Evolutionary conservation across 2,888 invertebrate species (phyloP), one percentile per base, ranked within the genome.

Genomic region (Clivina fossor): DNA sequence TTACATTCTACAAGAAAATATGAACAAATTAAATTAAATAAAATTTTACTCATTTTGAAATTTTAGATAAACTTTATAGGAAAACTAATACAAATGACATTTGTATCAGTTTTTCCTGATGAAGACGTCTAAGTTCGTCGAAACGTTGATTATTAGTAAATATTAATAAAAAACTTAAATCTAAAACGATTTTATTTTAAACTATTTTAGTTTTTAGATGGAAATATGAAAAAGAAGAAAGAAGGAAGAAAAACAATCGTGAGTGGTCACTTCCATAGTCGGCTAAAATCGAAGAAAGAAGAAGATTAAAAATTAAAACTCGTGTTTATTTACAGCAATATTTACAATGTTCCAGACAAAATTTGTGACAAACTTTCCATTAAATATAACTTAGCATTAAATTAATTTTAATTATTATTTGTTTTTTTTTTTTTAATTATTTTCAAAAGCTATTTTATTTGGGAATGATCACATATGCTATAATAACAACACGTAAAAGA

Each of bases 311-410:
- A 55, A 55, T 44, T 40, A 32, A 30, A 55, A 38, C 19, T 44
- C 41, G 26, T 55, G 38, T 55, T 55, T 55, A 55, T 55, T 46
- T 55, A 55, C 55, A 55, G 55, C 40, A 55, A 55, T 55, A 55
- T 55, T 55, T 55, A 55, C 55, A 55, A 55, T 30, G 30, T 30
- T 30, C 37, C 15, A 33, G 33, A 43, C 18, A 33, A 33, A 33
- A 43, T 22, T 32, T 28, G 43, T 22, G 32, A 24, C 51, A 32
- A 53, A 44, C 37, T 53, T 20, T 53, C 53, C 53, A 44, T 35
- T 41, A 26, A 30, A 30, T 50, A 48, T 44, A 22, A 38, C 38
- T 35, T 13, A n/a, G 15, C n/a, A n/a, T n/a, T n/a, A n/a, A n/a
- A n/a, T n/a, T n/a, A n/a, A n/a, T n/a, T n/a, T n/a, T n/a, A 13